Percentiles rank a stretch among this genome's conserved stretches.
Conservation (phyloP, 2,113 vertebrate species). For the Xenopus borealis region DNA sequence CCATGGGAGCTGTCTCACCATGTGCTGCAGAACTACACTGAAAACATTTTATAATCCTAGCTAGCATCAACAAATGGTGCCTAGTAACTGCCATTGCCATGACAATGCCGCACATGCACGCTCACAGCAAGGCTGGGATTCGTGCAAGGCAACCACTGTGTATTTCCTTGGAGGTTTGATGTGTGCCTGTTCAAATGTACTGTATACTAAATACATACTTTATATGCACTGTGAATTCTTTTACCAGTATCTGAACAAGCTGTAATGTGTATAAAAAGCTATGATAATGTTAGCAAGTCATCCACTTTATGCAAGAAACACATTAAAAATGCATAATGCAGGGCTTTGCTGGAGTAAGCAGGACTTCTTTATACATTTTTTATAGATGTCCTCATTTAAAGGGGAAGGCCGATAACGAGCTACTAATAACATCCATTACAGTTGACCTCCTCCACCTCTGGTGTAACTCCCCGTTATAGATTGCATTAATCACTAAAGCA, state of each 20-base stretch:
- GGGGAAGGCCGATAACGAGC: too few relatives aligned
- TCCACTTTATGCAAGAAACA: background rate
- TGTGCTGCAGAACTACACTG: background rate
- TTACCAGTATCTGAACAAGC: background rate
- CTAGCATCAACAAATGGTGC: slow-evolving; percentile 20
- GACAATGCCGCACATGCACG: slow-evolving; percentile 4
- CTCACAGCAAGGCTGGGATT: background rate
- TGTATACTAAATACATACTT: too few relatives aligned
- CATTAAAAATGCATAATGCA: background rate
- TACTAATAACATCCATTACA: too few relatives aligned
- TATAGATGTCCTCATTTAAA: background rate
- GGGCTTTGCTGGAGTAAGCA: background rate
- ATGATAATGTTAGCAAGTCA: background rate
- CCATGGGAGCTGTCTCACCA: background rate
- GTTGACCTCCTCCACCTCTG: too few relatives aligned
- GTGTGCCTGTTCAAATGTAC: background rate
- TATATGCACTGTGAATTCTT: background rate
- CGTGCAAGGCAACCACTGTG: background rate
- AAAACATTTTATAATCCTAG: background rate
- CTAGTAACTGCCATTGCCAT: slow-evolving; percentile 33
- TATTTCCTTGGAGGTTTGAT: background rate
- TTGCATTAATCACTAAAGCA: too few relatives aligned
- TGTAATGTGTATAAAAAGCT: background rate
- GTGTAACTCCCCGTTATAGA: too few relatives aligned
- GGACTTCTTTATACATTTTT: background rate